Conservation (phyloP, 2,113 vertebrate species). For the Salvelinus fontinalis region DNA sequence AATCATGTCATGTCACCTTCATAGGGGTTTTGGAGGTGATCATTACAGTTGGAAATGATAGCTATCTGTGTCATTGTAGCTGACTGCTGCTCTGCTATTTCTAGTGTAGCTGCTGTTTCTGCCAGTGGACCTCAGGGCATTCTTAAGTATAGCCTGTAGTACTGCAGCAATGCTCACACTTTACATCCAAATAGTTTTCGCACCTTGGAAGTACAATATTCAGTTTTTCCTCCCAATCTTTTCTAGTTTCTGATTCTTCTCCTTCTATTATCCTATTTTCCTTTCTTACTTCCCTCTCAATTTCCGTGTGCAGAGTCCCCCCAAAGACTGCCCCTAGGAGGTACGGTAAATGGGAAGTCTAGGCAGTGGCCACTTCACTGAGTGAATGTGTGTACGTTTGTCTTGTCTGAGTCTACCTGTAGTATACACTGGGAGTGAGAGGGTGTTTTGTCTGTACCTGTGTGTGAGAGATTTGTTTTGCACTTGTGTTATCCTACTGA, state of each 20-base stretch:
- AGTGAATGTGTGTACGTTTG: background rate
- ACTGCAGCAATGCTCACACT: constrained; percentile 1
- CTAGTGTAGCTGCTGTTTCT: constrained; percentile 7
- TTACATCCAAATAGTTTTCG: background rate
- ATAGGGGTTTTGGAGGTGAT: background rate
- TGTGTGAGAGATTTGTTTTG: no score
- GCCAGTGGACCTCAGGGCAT: constrained; percentile 55
- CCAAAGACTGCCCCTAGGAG: constrained; percentile 35
- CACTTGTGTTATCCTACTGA: no score
- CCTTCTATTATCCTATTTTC: constrained; percentile 25
- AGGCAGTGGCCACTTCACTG: background rate
- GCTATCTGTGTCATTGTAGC: background rate
- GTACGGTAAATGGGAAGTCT: constrained; percentile 39
- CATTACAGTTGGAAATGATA: background rate
- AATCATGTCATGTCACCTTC: background rate
- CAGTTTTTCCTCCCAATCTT: background rate
- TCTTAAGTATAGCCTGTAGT: constrained; percentile 45
- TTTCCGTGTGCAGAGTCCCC: constrained; percentile 34
- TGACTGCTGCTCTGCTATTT: constrained; percentile 34
- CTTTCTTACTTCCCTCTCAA: constrained; percentile 1
- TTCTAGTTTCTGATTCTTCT: background rate
- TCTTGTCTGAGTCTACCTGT: background rate
- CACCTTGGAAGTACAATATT: background rate
- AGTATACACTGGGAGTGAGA: background rate
- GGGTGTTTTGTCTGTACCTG: background rate